phyloP scores from a whole-genome alignment of 2,888 invertebrate genomes.

The Pristionchus mayeri region DNA sequence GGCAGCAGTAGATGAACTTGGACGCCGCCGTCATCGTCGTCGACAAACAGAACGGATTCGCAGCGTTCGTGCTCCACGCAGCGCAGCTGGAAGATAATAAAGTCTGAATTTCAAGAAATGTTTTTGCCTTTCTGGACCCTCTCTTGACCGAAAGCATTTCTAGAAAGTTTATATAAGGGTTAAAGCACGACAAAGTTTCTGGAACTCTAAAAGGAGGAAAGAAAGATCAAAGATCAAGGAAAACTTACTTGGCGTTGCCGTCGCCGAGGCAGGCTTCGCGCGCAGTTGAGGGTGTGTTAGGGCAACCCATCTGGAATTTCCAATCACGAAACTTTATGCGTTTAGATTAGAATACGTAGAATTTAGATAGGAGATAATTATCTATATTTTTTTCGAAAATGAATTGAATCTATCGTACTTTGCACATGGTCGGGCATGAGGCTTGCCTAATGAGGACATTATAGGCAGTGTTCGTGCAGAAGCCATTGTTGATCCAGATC shows the following conservation, averaged over 20 bases:
- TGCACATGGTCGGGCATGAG: not conserved
- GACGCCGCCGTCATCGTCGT: not conserved
- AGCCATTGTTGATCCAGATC: slow-evolving; percentile 18
- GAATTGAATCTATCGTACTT: not conserved
- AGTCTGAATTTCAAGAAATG: not conserved
- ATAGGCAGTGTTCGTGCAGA: slow-evolving; percentile 18
- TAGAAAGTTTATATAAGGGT: not conserved
- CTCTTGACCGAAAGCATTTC: too few relatives aligned
- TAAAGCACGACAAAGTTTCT: not conserved
- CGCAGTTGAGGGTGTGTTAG: not conserved
- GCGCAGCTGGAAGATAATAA: not conserved
- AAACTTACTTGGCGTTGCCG: not conserved
- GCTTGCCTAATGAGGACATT: slow-evolving; percentile 18
- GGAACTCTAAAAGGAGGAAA: too few relatives aligned
- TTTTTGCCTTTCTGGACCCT: too few relatives aligned
- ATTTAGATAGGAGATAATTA: too few relatives aligned
- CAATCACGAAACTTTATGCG: too few relatives aligned
- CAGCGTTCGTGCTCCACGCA: not conserved
- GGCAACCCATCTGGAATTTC: not conserved
- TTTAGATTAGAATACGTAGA: too few relatives aligned
- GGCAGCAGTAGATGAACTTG: slow-evolving; percentile 35
- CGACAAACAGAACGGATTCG: slow-evolving; percentile 14
- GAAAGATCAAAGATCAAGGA: not conserved
- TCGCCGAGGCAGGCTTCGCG: not conserved
- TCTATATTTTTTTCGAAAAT: too few relatives aligned